A percentile compares a stretch with the other conserved stretches of the same genome.
Conservation (phyloP, 2,113 vertebrate species). For the Ciconia maguari region DNA sequence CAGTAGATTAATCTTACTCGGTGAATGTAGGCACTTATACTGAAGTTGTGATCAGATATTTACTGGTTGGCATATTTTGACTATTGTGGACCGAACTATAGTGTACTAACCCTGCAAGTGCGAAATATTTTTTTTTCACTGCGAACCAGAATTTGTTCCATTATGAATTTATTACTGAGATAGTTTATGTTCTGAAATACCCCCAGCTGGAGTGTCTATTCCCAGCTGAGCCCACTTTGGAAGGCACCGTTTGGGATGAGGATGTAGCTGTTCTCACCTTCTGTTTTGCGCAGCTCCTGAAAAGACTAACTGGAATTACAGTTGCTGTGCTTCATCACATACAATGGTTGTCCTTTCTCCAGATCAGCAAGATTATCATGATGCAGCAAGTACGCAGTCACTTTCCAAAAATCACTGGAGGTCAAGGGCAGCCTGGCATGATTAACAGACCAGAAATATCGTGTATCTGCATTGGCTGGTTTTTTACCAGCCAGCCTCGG, state of each 20-base stretch:
- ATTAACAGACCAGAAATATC: background rate
- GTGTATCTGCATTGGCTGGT: background rate
- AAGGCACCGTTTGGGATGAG: background rate
- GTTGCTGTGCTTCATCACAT: accelerated
- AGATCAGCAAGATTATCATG: background rate
- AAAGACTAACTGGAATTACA: background rate
- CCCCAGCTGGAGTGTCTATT: background rate
- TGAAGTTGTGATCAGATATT: background rate
- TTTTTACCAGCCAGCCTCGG: background rate
- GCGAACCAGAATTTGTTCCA: background rate
- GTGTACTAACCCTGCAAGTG: accelerated
- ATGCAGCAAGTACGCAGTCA: background rate
- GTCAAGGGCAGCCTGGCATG: background rate
- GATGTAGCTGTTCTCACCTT: background rate
- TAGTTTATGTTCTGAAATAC: background rate
- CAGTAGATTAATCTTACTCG: background rate
- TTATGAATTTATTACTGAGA: background rate
- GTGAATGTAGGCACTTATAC: background rate
- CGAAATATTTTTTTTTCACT: background rate
- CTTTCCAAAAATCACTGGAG: background rate
- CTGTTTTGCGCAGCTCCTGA: background rate
- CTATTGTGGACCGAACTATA: background rate
- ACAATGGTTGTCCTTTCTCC: background rate
- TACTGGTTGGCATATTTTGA: background rate
- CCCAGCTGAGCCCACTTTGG: background rate